These are phyloP conservation scores for Menidia menidia DNA, from an alignment of 2,797 vertebrate genomes.

Conservation along the genomic window DNA sequence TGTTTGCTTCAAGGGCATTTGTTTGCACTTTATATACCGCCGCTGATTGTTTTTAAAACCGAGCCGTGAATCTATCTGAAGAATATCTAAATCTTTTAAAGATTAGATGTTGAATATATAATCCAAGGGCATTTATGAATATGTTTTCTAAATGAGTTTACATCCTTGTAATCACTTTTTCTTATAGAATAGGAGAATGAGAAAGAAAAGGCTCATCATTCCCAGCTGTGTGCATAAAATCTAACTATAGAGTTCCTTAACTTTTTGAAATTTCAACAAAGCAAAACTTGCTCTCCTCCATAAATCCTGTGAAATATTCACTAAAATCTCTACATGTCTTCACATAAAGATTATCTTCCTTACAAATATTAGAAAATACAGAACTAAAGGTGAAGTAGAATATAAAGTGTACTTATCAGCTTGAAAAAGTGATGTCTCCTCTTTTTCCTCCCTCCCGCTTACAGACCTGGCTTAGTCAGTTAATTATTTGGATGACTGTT, in stretches of 20 bases:
- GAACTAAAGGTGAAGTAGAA: conserved; percentile 32
- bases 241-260: conserved; percentile 24
- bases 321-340: conserved; percentile 2
- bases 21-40: conserved; percentile 13
- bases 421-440: conserved; percentile 28
- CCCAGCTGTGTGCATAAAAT: conserved; percentile 44
- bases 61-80: neutral
- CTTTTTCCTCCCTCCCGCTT: conserved; percentile 30
- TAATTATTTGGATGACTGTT: conserved; percentile 70
- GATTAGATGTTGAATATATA: conserved; percentile 31
- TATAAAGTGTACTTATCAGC: conserved; percentile 19
- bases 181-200: conserved; percentile 22
- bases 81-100: conserved; percentile 19
- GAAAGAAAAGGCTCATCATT: conserved; percentile 14
- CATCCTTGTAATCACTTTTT: conserved; percentile 8
- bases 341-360: conserved; percentile 9
- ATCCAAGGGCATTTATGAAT: conserved; percentile 20
- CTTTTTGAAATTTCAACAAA: conserved; percentile 20
- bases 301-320: conserved; percentile 19
- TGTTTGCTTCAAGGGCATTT: conserved; percentile 8
- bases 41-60: conserved; percentile 3
- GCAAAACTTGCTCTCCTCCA: conserved; percentile 5
- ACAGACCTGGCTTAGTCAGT: conserved; percentile 56
- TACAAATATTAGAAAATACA: conserved; percentile 13
- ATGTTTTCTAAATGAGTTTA: conserved; percentile 21